Evolutionary conservation across 2,113 vertebrate genomes (phyloP), one percentile per base, ranked within the genome.

Genomic region (Pteruthius melanotis): DNA sequence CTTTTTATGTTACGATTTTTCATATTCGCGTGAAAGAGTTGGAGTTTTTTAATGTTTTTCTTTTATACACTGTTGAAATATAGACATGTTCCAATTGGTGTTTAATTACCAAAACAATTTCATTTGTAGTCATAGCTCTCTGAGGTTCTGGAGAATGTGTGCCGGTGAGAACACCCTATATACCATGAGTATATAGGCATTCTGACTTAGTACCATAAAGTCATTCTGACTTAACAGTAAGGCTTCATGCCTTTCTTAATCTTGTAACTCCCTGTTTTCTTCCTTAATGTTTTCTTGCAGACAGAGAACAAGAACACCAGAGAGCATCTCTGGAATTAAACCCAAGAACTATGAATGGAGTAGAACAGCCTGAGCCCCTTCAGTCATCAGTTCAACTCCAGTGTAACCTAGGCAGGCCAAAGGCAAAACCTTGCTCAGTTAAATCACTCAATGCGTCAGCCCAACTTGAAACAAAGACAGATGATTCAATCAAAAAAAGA

Each of bases 401-500:
- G 57, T 95, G 96, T 95, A 97, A 95, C 78, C 64, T 71, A 87
- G 95, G 95, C 97, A 98, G 94, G 80, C 94, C 96, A 78, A 98
- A 98, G 96, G 84, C 97, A 94, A 98, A 97, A 97, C 86, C 97
- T 66, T 96, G 97, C 93, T 93, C 95, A 72, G 94, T 94, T 91
- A 98, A 98, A 89, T 87, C 96, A 90, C 80, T 77, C 81, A 81
- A 7, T 93, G 77, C 94, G 3, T 59, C 96, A 88, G 50, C 93
- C 88, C 96, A 95, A 7, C 87, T 56, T 92, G 98, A 98, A 96
- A 94, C 96, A 96, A 97, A 97, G 94, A 74, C 96, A 80, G 98
- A 98, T 82, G 98, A 98, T 89, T 78, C 97, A 63, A 86, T 95
- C 71, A 98, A 98, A 97, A 98, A 98, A 97, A 98, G 97, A 98